These are phyloP conservation scores for Sebastes vulpes DNA, from an alignment of 2,797 vertebrate genomes.

Conservation along the genomic window DNA sequence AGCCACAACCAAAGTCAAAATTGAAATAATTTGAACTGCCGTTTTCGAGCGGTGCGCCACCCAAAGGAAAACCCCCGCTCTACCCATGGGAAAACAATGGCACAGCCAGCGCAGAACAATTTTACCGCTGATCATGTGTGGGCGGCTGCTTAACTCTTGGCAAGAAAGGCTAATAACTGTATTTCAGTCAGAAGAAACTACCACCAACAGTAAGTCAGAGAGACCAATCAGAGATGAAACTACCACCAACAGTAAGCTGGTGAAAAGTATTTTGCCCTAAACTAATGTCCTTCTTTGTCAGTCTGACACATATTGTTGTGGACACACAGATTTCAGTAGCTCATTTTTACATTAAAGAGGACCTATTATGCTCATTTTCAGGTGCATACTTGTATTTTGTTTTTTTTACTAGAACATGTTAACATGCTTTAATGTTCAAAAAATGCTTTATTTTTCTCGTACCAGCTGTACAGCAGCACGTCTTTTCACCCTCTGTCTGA, in stretches of 20 bases:
- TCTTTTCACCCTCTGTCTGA: no score
- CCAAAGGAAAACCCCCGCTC: no score
- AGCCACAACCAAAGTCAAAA: neutral
- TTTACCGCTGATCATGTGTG: neutral
- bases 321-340: neutral
- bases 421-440: fast-evolving
- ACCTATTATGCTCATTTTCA: no score
- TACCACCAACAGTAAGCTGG: neutral
- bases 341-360: neutral
- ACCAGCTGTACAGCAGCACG: no score
- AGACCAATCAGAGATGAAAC: neutral
- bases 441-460: no score
- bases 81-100: neutral
- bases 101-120: neutral
- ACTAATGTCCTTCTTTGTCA: neutral
- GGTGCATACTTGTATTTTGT: no score
- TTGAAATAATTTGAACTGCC: neutral
- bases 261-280: neutral
- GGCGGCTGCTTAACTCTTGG: no score
- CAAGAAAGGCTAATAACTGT: no score
- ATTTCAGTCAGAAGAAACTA: neutral
- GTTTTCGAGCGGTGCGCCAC: no score
- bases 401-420: no score
- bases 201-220: neutral
- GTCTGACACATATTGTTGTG: neutral